Conservation (phyloP, 2,888 invertebrate genomes). For the Drosophila anomelani region DNA sequence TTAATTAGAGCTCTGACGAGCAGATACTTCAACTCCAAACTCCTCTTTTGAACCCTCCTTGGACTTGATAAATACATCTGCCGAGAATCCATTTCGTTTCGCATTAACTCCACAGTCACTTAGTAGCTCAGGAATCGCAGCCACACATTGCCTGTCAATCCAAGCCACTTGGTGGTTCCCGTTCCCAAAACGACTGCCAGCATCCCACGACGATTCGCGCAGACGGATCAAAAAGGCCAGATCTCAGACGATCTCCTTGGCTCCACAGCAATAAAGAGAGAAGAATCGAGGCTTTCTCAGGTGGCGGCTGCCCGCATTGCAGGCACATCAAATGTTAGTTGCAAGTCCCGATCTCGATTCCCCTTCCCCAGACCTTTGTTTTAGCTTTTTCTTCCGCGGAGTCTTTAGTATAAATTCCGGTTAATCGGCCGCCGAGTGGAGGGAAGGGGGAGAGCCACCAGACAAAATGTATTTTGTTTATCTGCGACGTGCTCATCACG, state of each 20-base stretch:
- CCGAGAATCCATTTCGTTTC: slow-evolving; percentile 43
- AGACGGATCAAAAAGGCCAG: slow-evolving; percentile 12
- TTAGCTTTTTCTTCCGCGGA: slow-evolving; percentile 1
- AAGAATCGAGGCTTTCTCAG: slow-evolving; percentile 8
- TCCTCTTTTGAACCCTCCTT: not conserved
- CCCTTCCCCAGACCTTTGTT: slow-evolving; percentile 31
- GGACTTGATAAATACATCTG: slow-evolving; percentile 34
- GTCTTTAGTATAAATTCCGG: slow-evolving; percentile 69
- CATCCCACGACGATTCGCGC: slow-evolving; percentile 10
- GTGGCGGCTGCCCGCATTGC: slow-evolving; percentile 25
- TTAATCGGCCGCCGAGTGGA: slow-evolving; percentile 55
- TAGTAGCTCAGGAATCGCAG: slow-evolving; percentile 40
- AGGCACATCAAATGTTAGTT: slow-evolving; percentile 53
- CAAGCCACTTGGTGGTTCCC: slow-evolving; percentile 20
- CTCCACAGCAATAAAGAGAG: not conserved
- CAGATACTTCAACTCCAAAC: not conserved
- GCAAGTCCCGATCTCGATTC: slow-evolving; percentile 17
- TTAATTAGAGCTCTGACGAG: slow-evolving; percentile 19
- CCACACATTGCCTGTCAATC: slow-evolving; percentile 62
- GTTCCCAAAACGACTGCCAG: slow-evolving; percentile 19
- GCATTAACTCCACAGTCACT: slow-evolving; percentile 60
- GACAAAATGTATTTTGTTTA: slow-evolving; percentile 63
- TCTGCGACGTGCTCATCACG: slow-evolving; percentile 79
- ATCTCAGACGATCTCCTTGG: slow-evolving; percentile 12
- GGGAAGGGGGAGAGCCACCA: slow-evolving; percentile 7